Base-by-base conservation (phyloP, 2,113 vertebrate genomes). In the Rhea americana region DNA sequence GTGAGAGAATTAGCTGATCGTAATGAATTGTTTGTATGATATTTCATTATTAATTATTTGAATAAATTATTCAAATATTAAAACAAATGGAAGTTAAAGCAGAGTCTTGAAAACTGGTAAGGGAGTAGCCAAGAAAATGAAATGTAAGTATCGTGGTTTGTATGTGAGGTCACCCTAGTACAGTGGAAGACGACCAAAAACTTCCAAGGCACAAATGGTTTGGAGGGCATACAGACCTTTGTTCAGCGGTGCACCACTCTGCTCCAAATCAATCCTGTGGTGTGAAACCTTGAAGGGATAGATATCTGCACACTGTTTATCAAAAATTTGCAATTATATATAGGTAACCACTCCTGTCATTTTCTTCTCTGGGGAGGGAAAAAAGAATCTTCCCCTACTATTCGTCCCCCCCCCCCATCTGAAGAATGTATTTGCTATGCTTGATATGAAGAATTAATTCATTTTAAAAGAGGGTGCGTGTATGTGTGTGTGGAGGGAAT, bases 231-330 rank as follows among this genome's bases (percentile, higher is more conserved):
- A 1, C n/a, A 7, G 7, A n/a, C 15, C 62, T 48, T 68, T 25
- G 19, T 47, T 74, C 12, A 0, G 22, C 13, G 9, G 9, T 0
- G 3, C 14, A 45, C 59, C 12, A 6, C 0, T 2, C 68, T 55
- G n/a, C 22, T 67, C 13, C 47, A 30, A 2, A 26, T 21, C 16
- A 15, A 25, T 74, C 9, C 53, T 30, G 19, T 8, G 45, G 13
- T 24, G 53, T 39, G 6, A 17, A 55, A 48, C 32, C 21, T 45
- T 15, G 26, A 13, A 7, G 28, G 20, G 25, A 65, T 18, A 18
- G 12, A 19, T 45, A 26, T 8, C 18, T 51, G 32, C 21, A 37
- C 17, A 11, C 45, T 47, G 17, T 6, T 6, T 18, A 18, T 47
- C 45, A 47, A 47, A 47, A 47, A 47, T 18, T 18, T 47, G 45